Evolutionary conservation across 2,113 vertebrate genomes (phyloP).

Genomic region (Illadopsis cleaveri): DNA sequence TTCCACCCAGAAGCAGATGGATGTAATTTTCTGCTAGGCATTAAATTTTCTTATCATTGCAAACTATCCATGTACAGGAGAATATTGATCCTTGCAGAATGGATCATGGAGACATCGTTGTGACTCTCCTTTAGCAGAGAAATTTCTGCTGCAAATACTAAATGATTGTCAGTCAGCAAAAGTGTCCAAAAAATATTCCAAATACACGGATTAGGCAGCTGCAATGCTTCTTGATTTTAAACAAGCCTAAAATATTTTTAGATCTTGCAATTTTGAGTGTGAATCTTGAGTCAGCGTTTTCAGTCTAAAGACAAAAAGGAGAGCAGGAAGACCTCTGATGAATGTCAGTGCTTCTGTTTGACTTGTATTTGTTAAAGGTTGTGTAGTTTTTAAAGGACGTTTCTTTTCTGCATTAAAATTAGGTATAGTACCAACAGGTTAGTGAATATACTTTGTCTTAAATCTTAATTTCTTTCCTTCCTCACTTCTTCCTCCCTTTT

Average conservation of each 20-base stretch:
- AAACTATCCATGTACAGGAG: not conserved
- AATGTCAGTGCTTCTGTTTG: not conserved
- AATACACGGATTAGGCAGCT: not conserved
- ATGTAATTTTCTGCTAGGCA: not conserved
- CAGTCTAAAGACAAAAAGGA: not conserved
- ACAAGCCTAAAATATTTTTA: constrained; percentile 2
- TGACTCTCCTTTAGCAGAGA: not conserved
- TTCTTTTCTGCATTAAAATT: not conserved
- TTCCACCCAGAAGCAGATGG: not conserved
- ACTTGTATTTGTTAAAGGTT: not conserved
- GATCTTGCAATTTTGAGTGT: not conserved
- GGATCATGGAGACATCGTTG: not conserved
- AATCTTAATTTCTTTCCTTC: not conserved
- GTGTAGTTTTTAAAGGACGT: not conserved
- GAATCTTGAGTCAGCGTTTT: not conserved
- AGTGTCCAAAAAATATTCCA: not conserved
- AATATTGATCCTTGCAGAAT: not conserved
- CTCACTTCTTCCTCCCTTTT: not conserved
- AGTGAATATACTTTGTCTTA: not conserved
- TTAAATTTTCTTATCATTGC: not conserved
- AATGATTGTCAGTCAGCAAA: not conserved
- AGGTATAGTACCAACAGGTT: not conserved
- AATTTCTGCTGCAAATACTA: not conserved
- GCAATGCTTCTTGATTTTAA: not conserved
- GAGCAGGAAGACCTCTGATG: not conserved